Evolutionary conservation across 1,140 invertebrate species (phyloP), one percentile per base, ranked within the genome.

Genomic region (Plectrocnemia conspersa): DNA sequence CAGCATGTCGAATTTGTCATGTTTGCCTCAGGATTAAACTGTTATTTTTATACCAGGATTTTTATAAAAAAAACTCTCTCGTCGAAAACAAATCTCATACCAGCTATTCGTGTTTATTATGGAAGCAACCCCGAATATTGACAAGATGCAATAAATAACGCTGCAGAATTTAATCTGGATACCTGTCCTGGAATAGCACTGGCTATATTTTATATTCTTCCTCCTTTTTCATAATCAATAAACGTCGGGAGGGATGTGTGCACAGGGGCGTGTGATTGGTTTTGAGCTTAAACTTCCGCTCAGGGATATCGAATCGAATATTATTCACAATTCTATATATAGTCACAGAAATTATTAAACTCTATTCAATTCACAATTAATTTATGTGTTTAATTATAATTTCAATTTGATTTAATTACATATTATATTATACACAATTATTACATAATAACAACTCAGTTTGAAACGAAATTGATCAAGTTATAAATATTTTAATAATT

Each of bases 191-290:
- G 22, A 23, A 45, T 27, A 45, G 32, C 13, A 18, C 9, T 21
- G 49, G 33, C 49, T 42, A 48, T 54, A 59, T 54, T 59, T 59
- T 59, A 59, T 48, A 54, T 53, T 54, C 52, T 38, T 15, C 24
- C 33, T 58, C 33, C 49, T 58, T 58, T 58, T 58, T 59, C 57
- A 59, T 59, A 59, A 59, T 59, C 57, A 59, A 59, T 59, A 59
- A 59, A 54, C 49, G 57, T 54, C 47, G 46, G 32, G 7, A 45
- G 47, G 52, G 57, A 59, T 59, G 52, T 54, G 57, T 50, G 46
- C 57, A 54, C 15, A 29, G 21, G 47, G 41, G 52, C 57, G 52
- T 54, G 52, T 54, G 32, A 59, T 59, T 59, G 57, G 36, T 54
- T 55, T 52, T 48, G 21, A 50, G 32, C 47, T 59, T 53, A 44